Evolutionary conservation across 2,888 invertebrate genomes (phyloP), one percentile per base, ranked within the genome.

Genomic region (Lepidochrysops patricia): DNA sequence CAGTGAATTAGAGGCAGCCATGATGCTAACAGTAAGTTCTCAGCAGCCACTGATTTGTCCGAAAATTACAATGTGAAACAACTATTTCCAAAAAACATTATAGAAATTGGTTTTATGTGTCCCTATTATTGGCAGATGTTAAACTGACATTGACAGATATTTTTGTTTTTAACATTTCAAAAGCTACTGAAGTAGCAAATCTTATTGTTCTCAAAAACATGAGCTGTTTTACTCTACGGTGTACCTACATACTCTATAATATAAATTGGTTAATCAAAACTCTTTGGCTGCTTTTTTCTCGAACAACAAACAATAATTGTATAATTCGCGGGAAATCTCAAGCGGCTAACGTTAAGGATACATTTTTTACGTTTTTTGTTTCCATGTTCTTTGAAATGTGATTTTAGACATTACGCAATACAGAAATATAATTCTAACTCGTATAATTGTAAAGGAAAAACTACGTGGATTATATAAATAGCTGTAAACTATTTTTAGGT

Each of bases 361-460:
- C 27, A n/a, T 54, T 54, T 54, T 54, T 29, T 29, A 54, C 9
- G 29, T 29, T 57, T 57, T 56, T 56, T 34, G 56, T 35, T 56
- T 57, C n/a, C 37, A 35, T 25, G 34, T 37, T 57, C 57, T 23
- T 23, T 35, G 57, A 57, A 57, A 25, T n/a, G 32, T 57, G 37
- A 57, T 37, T 23, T n/a, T 13, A 34, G 37, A 26, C n/a, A 57
- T 57, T 57, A 37, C 37, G 54, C 12, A 54, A 54, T 52, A 54
- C 54, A 27, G 27, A 52, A 52, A 27, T 26, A 26, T 27, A 27
- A 27, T 54, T 54, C 12, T 9, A 54, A 54, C 2, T 5, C 29
- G 29, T 49, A 29, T 54, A 54, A 54, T 54, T 54, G 54, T 26
- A 29, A 9, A 43, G 43, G 43, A 43, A 43, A 19, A 19, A 43